Evolutionary conservation across 2,797 vertebrate genomes (phyloP), one percentile per base, ranked within the genome.

Genomic region (Falco biarmicus): DNA sequence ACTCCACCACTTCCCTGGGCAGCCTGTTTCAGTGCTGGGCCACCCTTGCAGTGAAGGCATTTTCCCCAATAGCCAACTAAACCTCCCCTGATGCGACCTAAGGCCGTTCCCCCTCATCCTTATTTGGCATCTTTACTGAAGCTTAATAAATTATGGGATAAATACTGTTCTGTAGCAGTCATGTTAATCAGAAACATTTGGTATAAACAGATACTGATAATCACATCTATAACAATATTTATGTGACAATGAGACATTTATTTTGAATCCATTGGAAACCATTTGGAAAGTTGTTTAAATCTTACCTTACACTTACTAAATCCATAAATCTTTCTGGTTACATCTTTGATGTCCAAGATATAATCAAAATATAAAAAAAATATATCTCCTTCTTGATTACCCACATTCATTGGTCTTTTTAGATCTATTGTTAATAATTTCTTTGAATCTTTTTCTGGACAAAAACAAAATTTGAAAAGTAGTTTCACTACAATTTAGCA

Each of bases 341-440:
- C 98, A 66, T 97, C 98, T 90, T 96, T 95, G 89, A 99, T 98
- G 96, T 99, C 99, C 97, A 99, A 97, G 11, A 98, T 97, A 78
- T 98, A 97, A 98, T 99, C 99, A 98, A 99, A 99, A 97, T 96
- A 98, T 43, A 99, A 98, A 70, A 86, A 95, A 77, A 99, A 96
- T 87, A 94, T 98, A 20, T 97, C 97, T 84, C 99, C 99, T 97
- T 98, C 98, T 79, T 98, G 95, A 34, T 85, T 76, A 87, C 98
- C 98, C 75, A 99, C 96, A 53, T 89, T 97, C 83, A 99, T 79
- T 32, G 97, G 85, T 60, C 98, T 98, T 84, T 97, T 98, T 87
- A 99, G 93, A 95, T 95, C 89, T 92, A 99, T 77, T 37, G 96
- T 98, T 94, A 99, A 95, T 66, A 99, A 90, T 76, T 98, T 98